Evolutionary conservation across 2,113 vertebrate species (phyloP).

Genomic region (Nibea coibor): DNA sequence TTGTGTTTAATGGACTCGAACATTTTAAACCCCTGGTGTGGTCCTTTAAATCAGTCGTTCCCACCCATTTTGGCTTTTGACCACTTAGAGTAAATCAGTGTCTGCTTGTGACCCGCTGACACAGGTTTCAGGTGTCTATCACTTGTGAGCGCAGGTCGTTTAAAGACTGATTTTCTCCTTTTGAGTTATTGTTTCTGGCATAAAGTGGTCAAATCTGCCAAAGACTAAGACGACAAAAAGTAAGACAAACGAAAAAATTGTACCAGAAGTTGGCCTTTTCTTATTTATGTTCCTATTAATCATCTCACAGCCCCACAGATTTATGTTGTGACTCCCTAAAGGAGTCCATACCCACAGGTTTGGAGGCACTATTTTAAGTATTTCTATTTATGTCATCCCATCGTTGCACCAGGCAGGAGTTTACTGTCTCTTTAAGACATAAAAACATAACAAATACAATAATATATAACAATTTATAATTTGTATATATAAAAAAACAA

Average conservation of each 20-base stretch:
- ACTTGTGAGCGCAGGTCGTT: background rate
- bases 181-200: background rate
- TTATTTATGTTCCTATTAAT: background rate
- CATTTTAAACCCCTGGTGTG: background rate
- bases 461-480: background rate
- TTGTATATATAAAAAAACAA: background rate
- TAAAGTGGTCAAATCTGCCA: background rate
- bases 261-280: background rate
- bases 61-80: background rate
- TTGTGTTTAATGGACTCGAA: constrained; percentile 9
- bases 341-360: background rate
- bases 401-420: background rate
- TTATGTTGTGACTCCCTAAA: constrained; percentile 6
- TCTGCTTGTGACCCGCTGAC: background rate
- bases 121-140: constrained; percentile 12
- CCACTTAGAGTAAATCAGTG: background rate
- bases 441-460: background rate
- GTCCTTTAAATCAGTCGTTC: background rate
- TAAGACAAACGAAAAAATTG: background rate
- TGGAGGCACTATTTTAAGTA: background rate
- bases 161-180: background rate
- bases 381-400: background rate
- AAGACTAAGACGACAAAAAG: too few relatives aligned
- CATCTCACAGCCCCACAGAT: background rate
- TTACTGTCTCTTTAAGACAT: background rate